phyloP scores from a whole-genome alignment of 2,888 invertebrate species.

The Tachina lurida region DNA sequence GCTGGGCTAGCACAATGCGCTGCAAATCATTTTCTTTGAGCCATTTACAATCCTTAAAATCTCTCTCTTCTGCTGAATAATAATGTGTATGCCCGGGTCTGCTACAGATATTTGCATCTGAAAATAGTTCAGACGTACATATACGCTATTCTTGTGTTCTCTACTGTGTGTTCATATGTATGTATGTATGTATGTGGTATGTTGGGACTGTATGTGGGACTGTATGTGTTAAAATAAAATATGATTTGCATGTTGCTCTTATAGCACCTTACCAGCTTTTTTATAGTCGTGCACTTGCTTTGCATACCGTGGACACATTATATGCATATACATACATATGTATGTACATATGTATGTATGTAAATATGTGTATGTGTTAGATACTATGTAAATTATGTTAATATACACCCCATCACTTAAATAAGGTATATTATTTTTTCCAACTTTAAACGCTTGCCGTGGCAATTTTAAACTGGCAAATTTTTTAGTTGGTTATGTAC shows the following conservation, averaged over 20 bases:
- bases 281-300: constrained; percentile 23
- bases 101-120: too few relatives aligned
- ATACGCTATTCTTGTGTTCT: too few relatives aligned
- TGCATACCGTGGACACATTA: not conserved
- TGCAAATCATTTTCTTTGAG: too few relatives aligned
- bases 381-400: not conserved
- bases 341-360: not conserved
- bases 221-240: not conserved
- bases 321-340: not conserved
- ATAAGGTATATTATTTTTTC: not conserved
- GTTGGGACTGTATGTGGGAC: not conserved
- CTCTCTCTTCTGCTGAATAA: too few relatives aligned
- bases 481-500: too few relatives aligned
- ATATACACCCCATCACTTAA: not conserved
- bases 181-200: not conserved
- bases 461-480: too few relatives aligned
- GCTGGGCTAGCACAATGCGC: too few relatives aligned
- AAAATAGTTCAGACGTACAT: too few relatives aligned
- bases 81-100: too few relatives aligned
- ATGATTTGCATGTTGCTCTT: constrained; percentile 54
- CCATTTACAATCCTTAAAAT: too few relatives aligned
- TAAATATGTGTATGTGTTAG: too few relatives aligned
- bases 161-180: not conserved
- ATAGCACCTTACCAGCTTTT: constrained; percentile 48
- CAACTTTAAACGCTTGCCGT: too few relatives aligned